These are phyloP conservation scores for Temnopleurus reevesii DNA, from an alignment of 53 echinoderm and acorn worm species.

Conservation along the genomic window DNA sequence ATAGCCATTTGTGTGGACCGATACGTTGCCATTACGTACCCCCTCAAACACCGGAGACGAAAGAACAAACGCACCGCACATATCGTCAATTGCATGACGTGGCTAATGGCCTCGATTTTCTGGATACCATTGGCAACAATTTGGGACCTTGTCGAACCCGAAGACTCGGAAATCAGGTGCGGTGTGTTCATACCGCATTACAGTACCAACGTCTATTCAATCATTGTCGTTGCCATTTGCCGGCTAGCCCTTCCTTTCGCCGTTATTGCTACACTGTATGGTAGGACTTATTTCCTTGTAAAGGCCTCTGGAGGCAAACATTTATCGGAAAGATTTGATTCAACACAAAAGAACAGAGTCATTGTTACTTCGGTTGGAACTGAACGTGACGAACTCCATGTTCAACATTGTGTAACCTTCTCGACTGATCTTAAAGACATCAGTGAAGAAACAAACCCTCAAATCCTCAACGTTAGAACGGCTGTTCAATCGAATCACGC, in stretches of 20 bases:
- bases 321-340: neutral
- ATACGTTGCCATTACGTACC: neutral
- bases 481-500: too few relatives aligned
- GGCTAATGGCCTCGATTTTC: neutral
- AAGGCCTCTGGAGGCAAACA: neutral
- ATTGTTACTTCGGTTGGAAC: neutral
- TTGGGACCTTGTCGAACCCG: neutral
- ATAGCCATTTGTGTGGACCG: slow-evolving; percentile 26
- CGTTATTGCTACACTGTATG: neutral
- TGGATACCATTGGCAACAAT: slow-evolving; percentile 9
- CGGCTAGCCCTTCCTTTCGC: neutral
- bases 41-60: neutral
- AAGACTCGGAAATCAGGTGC: neutral
- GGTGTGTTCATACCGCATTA: neutral
- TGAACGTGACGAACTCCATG: neutral
- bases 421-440: neutral
- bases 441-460: neutral
- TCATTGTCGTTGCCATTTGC: neutral
- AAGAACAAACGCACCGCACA: neutral
- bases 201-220: neutral
- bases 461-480: neutral
- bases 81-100: neutral
- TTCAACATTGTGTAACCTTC: neutral
- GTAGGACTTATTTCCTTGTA: neutral
- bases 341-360: neutral